These are phyloP conservation scores for Nephila pilipes DNA, from an alignment of 1,140 invertebrate genomes.

Conservation along the genomic window DNA sequence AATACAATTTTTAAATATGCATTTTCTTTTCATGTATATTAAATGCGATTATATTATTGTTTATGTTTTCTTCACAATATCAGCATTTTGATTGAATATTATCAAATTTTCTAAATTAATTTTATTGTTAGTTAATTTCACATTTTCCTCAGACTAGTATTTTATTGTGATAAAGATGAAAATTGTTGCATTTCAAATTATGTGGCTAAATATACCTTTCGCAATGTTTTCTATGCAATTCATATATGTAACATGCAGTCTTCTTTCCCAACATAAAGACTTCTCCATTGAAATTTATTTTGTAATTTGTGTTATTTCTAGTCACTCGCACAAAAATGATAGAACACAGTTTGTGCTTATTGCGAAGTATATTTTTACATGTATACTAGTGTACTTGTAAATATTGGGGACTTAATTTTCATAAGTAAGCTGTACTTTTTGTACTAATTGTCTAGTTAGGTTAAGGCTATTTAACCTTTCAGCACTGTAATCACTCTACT, in stretches of 20 bases:
- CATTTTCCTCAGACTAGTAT: too few relatives aligned
- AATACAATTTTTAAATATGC: not conserved
- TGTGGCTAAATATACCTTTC: not conserved
- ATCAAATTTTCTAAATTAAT: too few relatives aligned
- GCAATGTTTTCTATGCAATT: not conserved
- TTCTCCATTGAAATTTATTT: constrained; percentile 63
- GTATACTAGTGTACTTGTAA: constrained; percentile 70
- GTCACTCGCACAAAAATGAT: constrained; percentile 73
- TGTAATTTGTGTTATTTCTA: constrained; percentile 65
- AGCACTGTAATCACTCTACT: constrained; percentile 58
- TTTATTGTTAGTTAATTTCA: too few relatives aligned
- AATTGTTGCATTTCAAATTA: too few relatives aligned
- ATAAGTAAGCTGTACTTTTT: constrained; percentile 47
- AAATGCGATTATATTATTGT: too few relatives aligned
- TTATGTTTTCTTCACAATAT: too few relatives aligned
- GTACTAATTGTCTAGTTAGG: constrained; percentile 51
- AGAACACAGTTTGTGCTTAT: constrained; percentile 74
- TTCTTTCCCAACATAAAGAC: not conserved
- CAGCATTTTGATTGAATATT: too few relatives aligned
- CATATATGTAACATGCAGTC: not conserved
- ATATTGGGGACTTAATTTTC: constrained; percentile 74
- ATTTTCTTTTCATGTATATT: too few relatives aligned
- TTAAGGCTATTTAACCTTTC: constrained; percentile 54
- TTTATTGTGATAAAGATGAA: too few relatives aligned
- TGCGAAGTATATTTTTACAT: constrained; percentile 74